Evolutionary conservation across 2,888 invertebrate genomes (phyloP), one percentile per base, ranked within the genome.

Genomic region (Drepana falcataria): DNA sequence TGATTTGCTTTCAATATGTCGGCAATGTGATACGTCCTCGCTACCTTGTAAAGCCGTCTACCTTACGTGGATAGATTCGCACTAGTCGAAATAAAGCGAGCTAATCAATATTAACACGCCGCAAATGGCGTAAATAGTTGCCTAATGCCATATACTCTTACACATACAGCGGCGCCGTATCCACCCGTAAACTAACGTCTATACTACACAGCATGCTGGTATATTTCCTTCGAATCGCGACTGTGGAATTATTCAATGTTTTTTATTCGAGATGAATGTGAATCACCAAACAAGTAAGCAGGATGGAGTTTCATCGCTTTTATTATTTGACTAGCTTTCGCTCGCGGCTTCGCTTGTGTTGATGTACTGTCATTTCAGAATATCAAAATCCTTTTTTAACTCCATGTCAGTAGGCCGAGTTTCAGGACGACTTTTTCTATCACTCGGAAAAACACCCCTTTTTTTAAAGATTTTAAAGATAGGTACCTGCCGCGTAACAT

Each of bases 91-190:
- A 90, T 91, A 91, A 89, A 90, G 89, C 89, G 86, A 87, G 87
- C 90, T 89, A 90, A 91, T 91, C 91, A 91, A 91, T 91, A 91
- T 90, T 88, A 90, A 91, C 90, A 91, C 90, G 84, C 91, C 90
- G 83, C 91, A 90, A 91, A 90, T 91, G 90, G 89, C 89, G 91
- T 90, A 90, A 91, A 91, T 90, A 89, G 90, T 91, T 90, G 90
- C 90, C 90, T 90, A 90, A 90, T 90, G 88, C 88, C 83, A 77
- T 76, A 21, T 21, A 21, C 21, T 21, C 21, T 77, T 83, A 77
- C 89, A 68, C 89, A 89, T 87, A 86, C 83, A 71, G 57, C 54
- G 68, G 60, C 65, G 59, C 59, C 56, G 53, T 57, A 60, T 66
- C 68, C 71, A 75, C 75, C 72, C 71, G 71, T 79, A 74, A 78